phyloP scores from a whole-genome alignment of 2,888 invertebrate genomes.

The Dioctria linearis region DNA sequence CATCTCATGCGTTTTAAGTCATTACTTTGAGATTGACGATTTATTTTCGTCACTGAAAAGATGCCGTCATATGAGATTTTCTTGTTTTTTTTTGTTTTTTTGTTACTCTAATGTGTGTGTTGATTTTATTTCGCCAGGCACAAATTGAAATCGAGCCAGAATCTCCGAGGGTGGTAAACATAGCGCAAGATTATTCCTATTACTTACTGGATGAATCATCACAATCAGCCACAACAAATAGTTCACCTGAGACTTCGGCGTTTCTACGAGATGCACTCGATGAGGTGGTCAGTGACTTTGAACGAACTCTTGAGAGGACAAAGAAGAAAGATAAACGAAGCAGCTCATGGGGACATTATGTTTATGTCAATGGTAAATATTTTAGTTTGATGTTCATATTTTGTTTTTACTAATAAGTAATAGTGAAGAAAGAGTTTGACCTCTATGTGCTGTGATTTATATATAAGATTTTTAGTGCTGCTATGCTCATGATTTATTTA shows the following conservation, averaged over 20 bases:
- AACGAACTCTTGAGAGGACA: conserved; percentile 77
- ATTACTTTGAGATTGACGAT: conserved; percentile 44
- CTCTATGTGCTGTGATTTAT: too few relatives aligned
- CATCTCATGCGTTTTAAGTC: conserved; percentile 33
- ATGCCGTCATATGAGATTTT: conserved; percentile 42
- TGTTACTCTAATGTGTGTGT: conserved; percentile 39
- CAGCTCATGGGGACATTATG: conserved; percentile 48
- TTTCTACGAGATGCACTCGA: conserved; percentile 72
- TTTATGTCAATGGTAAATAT: conserved; percentile 24
- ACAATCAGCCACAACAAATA: conserved; percentile 64
- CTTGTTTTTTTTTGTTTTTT: conserved; percentile 38
- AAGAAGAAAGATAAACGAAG: conserved; percentile 50
- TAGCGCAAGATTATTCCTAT: conserved; percentile 47
- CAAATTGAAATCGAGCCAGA: conserved; percentile 69
- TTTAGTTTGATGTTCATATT: too few relatives aligned
- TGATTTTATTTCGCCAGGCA: conserved; percentile 61
- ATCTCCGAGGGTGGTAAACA: conserved; percentile 64
- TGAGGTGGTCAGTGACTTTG: conserved; percentile 80
- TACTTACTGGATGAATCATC: conserved; percentile 54
- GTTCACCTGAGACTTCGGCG: conserved; percentile 69
- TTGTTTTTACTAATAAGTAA: too few relatives aligned
- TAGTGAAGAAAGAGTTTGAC: too few relatives aligned
- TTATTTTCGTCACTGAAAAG: conserved; percentile 50
- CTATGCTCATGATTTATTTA: too few relatives aligned
- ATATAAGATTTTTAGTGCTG: too few relatives aligned